Evolutionary conservation across 2,113 vertebrate genomes (phyloP).

Genomic region (Zapus hudsonius): DNA sequence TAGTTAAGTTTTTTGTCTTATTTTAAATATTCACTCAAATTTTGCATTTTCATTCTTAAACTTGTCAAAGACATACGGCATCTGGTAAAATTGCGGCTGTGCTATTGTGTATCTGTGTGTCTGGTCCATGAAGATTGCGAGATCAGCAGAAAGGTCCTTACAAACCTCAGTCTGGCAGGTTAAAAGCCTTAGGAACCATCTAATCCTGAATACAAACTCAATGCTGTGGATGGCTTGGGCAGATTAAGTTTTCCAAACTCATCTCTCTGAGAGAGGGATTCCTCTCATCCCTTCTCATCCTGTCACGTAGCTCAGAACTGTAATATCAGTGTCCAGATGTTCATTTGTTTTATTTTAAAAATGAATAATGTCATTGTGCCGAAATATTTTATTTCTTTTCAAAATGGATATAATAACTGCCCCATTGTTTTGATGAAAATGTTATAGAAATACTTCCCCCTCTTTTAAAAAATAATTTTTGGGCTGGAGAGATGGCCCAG

Average conservation of each 20-base stretch:
- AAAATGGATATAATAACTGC: background rate
- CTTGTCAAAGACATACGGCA: background rate
- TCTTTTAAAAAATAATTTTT: too few species aligned
- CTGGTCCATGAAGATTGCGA: background rate
- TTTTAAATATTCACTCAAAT: conserved; percentile 54
- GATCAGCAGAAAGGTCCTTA: background rate
- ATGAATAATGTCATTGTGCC: background rate
- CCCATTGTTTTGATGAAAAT: background rate
- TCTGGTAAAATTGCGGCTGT: background rate
- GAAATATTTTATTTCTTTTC: background rate
- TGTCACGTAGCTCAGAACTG: background rate
- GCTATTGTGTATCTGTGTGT: background rate
- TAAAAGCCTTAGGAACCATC: background rate
- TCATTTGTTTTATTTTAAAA: background rate
- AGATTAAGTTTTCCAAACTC: background rate
- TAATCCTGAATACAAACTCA: background rate
- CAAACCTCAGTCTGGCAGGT: background rate
- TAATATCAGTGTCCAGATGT: background rate
- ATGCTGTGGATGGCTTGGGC: background rate
- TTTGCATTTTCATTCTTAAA: conserved; percentile 48
- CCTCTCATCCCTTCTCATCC: background rate
- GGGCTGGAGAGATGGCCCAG: too few species aligned
- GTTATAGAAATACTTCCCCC: background rate
- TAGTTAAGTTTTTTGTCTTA: conserved; percentile 60
- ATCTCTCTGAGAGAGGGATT: background rate